Base-by-base conservation (phyloP, 2,113 vertebrate genomes). In the Thomomys bottae region DNA sequence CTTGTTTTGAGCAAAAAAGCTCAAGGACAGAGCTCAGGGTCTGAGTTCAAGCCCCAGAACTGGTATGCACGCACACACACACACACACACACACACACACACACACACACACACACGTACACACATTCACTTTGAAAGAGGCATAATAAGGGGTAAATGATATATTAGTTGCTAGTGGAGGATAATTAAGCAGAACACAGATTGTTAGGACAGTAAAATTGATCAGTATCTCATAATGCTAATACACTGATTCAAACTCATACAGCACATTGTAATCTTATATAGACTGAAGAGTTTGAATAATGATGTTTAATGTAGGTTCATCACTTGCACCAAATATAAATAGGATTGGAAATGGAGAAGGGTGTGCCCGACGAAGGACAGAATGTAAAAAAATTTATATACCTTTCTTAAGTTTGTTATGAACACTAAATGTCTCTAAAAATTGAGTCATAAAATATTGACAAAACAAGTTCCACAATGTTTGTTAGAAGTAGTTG, bases 331-430 rank as follows among this genome's bases (percentile, higher is more conserved):
- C 26, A 32, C 21, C 1, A 40, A 34, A 40, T 4, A 5, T 28
- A 21, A 3, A 14, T 3, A 24, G 6, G 42, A 8, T 8, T 32
- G 30, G 20, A 34, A 24, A 26, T 38, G 6, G 12, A 8, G 26
- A 17, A 7, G 24, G 5, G 10, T 2, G 0, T 64, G 3, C 9
- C 7, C 59, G 34, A 76, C 4, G 30, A 30, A 59, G 10, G 1
- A n/a, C 5, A 45, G 10, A 64, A 5, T 14, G 18, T 15, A 38
- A 23, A 36, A 36, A 91, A 67, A 61, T 78, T 14, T 32, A 32
- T 80, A 4, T 38, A 38, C 24, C 26, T 63, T 83, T 59, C 26
- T 45, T 14, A n/a, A 21, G 15, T 38, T 88, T 81, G 12, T 32
- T 36, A 14, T 61, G 49, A 66, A 18, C 5, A 12, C 28, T 30